Evolutionary conservation across 2,113 vertebrate species (phyloP).

Genomic region (Motacilla tschutschensis): DNA sequence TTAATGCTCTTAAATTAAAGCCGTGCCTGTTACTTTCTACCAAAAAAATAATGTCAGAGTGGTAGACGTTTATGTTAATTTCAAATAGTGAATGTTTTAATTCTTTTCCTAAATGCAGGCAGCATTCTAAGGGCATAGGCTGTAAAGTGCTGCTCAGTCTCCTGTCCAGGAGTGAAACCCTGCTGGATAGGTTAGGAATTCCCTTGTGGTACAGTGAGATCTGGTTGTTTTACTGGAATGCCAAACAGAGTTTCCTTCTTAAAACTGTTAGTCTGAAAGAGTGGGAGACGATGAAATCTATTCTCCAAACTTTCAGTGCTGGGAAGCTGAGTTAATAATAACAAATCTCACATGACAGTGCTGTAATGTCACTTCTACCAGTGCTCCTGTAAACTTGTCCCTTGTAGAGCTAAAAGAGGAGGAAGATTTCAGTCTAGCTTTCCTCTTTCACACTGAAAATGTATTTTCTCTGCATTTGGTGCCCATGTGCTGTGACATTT

Average conservation of each 20-base stretch:
- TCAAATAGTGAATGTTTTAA: neutral
- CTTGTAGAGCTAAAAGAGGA: neutral
- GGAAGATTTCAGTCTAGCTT: neutral
- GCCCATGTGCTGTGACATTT: neutral
- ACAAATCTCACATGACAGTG: neutral
- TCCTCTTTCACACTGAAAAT: neutral
- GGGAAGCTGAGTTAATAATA: neutral
- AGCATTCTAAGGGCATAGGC: neutral
- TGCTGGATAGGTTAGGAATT: neutral
- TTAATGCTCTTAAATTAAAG: constrained; percentile 24
- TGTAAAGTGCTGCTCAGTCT: neutral
- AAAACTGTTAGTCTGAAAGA: neutral
- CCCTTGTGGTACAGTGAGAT: neutral
- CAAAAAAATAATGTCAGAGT: neutral
- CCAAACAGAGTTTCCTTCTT: neutral
- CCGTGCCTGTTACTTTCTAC: neutral
- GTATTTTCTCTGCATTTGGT: neutral
- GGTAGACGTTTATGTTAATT: neutral
- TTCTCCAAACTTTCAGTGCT: neutral
- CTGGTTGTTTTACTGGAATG: neutral
- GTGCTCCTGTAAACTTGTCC: neutral
- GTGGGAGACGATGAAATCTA: neutral
- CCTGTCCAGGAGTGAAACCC: neutral
- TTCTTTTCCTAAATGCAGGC: neutral
- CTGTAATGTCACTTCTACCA: neutral